phyloP scores from a whole-genome alignment of 2,113 vertebrate genomes.

The Amia ocellicauda region DNA sequence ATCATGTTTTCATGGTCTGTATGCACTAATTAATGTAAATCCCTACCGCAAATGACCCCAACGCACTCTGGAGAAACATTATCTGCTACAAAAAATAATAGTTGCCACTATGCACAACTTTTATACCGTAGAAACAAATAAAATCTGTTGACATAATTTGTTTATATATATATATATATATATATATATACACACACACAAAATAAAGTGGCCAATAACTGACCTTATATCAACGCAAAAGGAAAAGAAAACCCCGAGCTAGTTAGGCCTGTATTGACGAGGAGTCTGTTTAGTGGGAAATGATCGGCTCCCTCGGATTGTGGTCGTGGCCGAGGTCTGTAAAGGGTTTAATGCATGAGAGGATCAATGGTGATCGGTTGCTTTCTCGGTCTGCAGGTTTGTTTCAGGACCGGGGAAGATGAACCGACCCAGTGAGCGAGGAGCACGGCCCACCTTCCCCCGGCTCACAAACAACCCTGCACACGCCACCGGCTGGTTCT shows the following conservation, averaged over 20 bases:
- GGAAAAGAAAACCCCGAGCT: background rate
- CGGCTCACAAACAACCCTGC: slow-evolving; percentile 38
- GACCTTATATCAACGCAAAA: slow-evolving; percentile 12
- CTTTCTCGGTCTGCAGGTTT: slow-evolving; percentile 30
- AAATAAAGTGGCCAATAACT: slow-evolving; percentile 32
- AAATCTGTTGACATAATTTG: slow-evolving; percentile 30
- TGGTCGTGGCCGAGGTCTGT: background rate
- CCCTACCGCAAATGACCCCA: background rate
- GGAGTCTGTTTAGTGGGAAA: slow-evolving; percentile 1
- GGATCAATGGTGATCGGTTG: slow-evolving; percentile 29
- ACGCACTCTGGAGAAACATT: slow-evolving; percentile 31
- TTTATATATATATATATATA: slow-evolving; percentile 47
- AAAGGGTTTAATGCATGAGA: background rate
- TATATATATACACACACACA: slow-evolving; percentile 54
- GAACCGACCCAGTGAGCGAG: background rate
- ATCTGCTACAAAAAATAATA: slow-evolving; percentile 30
- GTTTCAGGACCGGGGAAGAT: slow-evolving; percentile 41
- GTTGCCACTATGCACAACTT: slow-evolving; percentile 37
- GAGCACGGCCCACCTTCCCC: slow-evolving; percentile 33
- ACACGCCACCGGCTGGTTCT: slow-evolving; percentile 25
- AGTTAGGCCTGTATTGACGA: slow-evolving; percentile 11
- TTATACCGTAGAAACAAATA: slow-evolving; percentile 36
- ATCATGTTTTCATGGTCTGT: background rate
- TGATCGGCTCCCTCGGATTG: background rate
- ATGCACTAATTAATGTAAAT: background rate